Conservation (phyloP, 2,113 vertebrate species). For the Prionailurus viverrinus region DNA sequence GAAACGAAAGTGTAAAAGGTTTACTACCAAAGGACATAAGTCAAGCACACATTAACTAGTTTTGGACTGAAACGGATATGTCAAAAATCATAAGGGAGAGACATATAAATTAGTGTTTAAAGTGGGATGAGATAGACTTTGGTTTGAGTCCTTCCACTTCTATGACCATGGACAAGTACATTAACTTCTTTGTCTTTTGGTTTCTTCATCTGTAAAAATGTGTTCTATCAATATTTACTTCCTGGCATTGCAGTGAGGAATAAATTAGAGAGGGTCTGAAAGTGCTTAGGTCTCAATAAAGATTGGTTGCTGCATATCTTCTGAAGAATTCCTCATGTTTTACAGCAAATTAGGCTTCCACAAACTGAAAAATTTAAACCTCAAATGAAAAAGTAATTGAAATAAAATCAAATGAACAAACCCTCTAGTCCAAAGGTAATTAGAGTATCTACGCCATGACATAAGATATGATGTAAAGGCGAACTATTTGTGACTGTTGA, state of each 20-base stretch:
- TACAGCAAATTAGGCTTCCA: background rate
- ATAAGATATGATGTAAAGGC: background rate
- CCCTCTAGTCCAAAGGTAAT: background rate
- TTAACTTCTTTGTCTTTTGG: background rate
- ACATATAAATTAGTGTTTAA: background rate
- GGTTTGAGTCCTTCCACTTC: background rate
- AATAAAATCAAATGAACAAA: slow-evolving; percentile 51
- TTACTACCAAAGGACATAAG: background rate
- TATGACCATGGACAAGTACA: background rate
- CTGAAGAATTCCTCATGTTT: background rate
- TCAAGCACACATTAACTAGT: background rate
- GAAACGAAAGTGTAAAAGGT: background rate
- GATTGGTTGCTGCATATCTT: background rate
- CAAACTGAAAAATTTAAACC: slow-evolving; percentile 33
- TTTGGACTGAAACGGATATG: background rate
- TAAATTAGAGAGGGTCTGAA: background rate
- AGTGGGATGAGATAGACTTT: background rate
- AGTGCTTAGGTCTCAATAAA: background rate
- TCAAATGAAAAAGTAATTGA: background rate
- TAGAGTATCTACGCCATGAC: background rate
- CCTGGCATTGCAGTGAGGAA: background rate
- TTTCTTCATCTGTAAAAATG: background rate
- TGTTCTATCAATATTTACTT: background rate
- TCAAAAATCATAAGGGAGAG: background rate
- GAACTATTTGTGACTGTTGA: slow-evolving; percentile 12